phyloP scores from a whole-genome alignment of 1,140 invertebrate genomes.

The Papilio xuthus region DNA sequence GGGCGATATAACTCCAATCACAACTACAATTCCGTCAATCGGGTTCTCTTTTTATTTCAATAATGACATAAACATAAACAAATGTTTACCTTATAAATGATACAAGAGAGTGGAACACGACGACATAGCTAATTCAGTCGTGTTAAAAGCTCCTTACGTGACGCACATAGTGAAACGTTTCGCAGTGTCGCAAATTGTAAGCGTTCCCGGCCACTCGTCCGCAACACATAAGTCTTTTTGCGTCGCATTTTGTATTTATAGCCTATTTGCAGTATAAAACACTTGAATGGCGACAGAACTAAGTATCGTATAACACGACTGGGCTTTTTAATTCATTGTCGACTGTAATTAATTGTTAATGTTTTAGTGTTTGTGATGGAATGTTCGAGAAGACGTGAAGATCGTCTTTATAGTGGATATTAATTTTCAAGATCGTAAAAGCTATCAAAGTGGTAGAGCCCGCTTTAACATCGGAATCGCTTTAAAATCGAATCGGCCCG shows the following conservation, averaged over 20 bases:
- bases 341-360: conserved; percentile 14
- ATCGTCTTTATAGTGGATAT: neutral
- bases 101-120: neutral
- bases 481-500: too few relatives aligned
- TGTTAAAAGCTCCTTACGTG: conserved; percentile 30
- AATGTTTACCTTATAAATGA: neutral
- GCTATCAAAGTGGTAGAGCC: too few relatives aligned
- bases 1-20: too few relatives aligned
- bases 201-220: neutral
- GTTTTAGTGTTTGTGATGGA: conserved; percentile 13
- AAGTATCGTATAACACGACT: conserved; percentile 32
- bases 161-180: conserved; percentile 5
- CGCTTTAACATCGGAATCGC: too few relatives aligned
- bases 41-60: neutral
- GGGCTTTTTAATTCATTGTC: conserved; percentile 23
- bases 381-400: neutral
- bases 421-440: neutral
- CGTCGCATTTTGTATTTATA: conserved; percentile 31
- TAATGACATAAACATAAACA: neutral
- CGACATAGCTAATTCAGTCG: conserved; percentile 18
- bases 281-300: conserved; percentile 30
- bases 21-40: neutral
- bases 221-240: conserved; percentile 28
- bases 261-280: conserved; percentile 25
- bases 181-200: conserved; percentile 19